Evolutionary conservation across 2,888 invertebrate genomes (phyloP).

Genomic region (Ctena decussata): DNA sequence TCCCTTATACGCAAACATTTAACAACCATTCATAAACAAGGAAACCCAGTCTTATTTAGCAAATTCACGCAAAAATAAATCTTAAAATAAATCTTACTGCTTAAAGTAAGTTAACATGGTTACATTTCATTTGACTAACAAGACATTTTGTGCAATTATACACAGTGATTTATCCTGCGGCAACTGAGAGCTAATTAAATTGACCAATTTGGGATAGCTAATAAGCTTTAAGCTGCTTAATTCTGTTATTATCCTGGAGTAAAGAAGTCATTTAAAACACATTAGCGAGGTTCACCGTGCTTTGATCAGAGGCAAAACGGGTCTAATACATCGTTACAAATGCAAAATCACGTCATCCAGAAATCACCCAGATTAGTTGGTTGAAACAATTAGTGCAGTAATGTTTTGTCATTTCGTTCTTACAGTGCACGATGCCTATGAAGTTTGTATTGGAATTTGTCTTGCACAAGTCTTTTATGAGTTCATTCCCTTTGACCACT

Average conservation of each 20-base stretch:
- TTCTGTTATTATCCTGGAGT: conserved; percentile 45
- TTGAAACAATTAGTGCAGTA: conserved; percentile 1
- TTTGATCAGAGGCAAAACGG: conserved; percentile 8
- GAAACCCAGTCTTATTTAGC: not conserved
- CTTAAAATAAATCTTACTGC: not conserved
- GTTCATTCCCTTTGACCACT: not conserved
- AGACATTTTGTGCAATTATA: conserved; percentile 15
- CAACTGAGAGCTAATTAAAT: conserved; percentile 37
- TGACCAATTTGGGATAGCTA: conserved; percentile 41
- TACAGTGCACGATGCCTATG: too few relatives aligned
- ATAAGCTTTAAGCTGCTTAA: conserved; percentile 53
- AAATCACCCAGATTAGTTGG: not conserved
- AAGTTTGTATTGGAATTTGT: not conserved
- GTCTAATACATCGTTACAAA: conserved; percentile 5
- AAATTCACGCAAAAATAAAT: not conserved
- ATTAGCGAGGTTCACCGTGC: conserved; percentile 34
- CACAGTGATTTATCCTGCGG: not conserved
- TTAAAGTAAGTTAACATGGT: conserved; percentile 1
- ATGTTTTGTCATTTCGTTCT: not conserved
- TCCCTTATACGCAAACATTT: not conserved
- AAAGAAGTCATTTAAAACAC: conserved; percentile 48
- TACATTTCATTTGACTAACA: conserved; percentile 12
- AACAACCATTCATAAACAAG: not conserved
- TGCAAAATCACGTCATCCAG: conserved; percentile 16
- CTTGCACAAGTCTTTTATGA: not conserved